Conservation (phyloP, 1,140 invertebrate genomes). For the Papilio xuthus region DNA sequence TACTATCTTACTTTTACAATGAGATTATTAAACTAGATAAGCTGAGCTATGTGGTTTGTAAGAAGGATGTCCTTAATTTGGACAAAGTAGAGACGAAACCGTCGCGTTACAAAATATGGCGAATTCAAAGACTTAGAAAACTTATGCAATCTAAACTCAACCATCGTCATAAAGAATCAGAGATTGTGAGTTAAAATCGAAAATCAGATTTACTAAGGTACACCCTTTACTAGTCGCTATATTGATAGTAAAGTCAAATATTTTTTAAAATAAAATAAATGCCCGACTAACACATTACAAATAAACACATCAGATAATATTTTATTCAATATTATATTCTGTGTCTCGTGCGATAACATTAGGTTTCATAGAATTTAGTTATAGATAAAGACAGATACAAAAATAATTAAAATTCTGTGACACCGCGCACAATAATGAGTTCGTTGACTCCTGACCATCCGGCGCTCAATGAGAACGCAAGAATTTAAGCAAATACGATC, state of each 20-base stretch:
- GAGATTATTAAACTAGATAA: neutral
- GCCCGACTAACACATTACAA: neutral
- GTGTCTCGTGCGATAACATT: slow-evolving; percentile 25
- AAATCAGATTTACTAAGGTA: neutral
- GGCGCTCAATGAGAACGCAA: slow-evolving; percentile 55
- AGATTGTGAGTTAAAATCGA: slow-evolving; percentile 6
- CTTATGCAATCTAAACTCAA: neutral
- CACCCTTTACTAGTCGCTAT: neutral
- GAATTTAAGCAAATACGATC: slow-evolving; percentile 56
- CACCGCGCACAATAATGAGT: slow-evolving; percentile 57
- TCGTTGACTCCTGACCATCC: slow-evolving; percentile 54
- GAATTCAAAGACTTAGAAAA: neutral
- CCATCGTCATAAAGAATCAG: neutral
- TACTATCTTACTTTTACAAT: neutral
- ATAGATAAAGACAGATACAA: slow-evolving; percentile 53
- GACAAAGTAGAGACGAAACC: neutral
- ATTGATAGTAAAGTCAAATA: neutral
- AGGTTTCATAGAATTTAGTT: slow-evolving; percentile 36
- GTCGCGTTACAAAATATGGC: neutral
- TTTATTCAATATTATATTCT: neutral
- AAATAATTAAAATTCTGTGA: slow-evolving; percentile 63
- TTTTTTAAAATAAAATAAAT: neutral
- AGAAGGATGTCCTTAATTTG: slow-evolving; percentile 1
- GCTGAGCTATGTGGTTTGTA: neutral
- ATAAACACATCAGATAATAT: neutral